phyloP scores from a whole-genome alignment of 1,140 invertebrate genomes.

The Globodera ellingtonae region DNA sequence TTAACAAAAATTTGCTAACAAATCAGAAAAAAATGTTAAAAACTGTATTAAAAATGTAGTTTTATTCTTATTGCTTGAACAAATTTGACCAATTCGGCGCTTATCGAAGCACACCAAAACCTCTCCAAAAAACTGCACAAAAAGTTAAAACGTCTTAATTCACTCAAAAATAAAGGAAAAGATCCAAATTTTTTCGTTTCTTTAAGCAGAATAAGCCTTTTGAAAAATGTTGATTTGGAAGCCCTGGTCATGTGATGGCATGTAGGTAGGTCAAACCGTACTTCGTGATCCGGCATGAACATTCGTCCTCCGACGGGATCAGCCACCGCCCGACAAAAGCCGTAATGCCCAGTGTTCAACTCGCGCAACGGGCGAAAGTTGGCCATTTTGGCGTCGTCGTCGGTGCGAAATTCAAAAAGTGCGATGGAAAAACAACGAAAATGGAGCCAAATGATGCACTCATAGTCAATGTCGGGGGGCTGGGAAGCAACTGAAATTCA shows the following conservation, averaged over 20 bases:
- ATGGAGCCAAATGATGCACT: constrained; percentile 14
- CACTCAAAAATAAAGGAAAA: neutral
- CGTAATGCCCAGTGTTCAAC: constrained; percentile 19
- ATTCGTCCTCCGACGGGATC: constrained; percentile 9
- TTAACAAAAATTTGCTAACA: too few relatives aligned
- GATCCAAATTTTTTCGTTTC: neutral
- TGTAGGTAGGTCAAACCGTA: neutral
- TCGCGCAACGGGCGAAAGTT: constrained; percentile 3
- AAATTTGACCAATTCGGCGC: too few relatives aligned
- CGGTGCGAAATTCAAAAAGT: constrained; percentile 4
- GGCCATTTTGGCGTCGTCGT: neutral
- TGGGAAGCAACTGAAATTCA: neutral
- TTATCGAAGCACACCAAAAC: too few relatives aligned
- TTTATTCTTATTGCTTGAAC: too few relatives aligned
- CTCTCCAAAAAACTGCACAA: too few relatives aligned
- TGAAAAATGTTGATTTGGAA: neutral
- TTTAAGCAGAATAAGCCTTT: neutral
- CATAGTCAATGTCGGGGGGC: neutral
- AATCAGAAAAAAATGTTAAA: too few relatives aligned
- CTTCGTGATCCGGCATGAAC: constrained; percentile 21
- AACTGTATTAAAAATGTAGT: too few relatives aligned
- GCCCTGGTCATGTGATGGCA: neutral
- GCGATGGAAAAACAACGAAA: constrained; percentile 23
- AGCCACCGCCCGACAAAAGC: constrained; percentile 17
- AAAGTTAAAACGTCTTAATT: too few relatives aligned